Percentiles rank a stretch among this genome's conserved stretches.
These are phyloP conservation scores for Apogon talboti DNA, from an alignment of 2,797 vertebrate species.

Conservation along the genomic window DNA sequence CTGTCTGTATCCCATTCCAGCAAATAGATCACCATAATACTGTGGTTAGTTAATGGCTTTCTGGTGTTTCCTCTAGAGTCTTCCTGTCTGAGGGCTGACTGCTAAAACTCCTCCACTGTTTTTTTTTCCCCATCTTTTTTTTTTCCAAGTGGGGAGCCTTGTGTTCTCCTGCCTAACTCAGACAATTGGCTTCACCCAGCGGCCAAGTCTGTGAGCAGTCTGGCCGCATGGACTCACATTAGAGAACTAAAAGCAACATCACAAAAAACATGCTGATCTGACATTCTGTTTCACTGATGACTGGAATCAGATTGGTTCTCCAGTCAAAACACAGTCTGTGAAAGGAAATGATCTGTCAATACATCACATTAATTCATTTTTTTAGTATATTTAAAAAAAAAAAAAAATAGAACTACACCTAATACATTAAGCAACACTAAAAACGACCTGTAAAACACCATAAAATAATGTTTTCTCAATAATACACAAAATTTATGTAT, in stretches of 20 bases:
- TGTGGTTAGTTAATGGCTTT: slow-evolving; percentile 99
- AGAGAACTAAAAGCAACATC: slow-evolving; percentile 74
- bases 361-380: no score
- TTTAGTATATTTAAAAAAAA: no score
- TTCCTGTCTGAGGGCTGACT: slow-evolving; percentile 92
- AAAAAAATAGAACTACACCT: no score
- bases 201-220: slow-evolving; percentile 84
- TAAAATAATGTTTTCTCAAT: no score
- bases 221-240: slow-evolving; percentile 76
- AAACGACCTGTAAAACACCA: no score
- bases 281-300: slow-evolving; percentile 56
- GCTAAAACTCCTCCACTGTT: slow-evolving; percentile 86
- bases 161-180: slow-evolving; percentile 84
- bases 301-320: slow-evolving; percentile 50
- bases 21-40: slow-evolving; percentile 96
- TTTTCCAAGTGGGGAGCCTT: slow-evolving; percentile 77
- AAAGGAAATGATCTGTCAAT: slow-evolving; percentile 37
- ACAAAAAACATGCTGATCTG: slow-evolving; percentile 68
- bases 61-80: slow-evolving; percentile 97
- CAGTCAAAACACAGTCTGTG: slow-evolving; percentile 30
- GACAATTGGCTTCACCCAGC: slow-evolving; percentile 84
- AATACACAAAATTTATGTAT: no score
- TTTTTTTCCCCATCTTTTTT: slow-evolving; percentile 65
- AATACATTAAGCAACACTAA: no score
- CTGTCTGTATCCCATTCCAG: slow-evolving; percentile 92